phyloP scores from a whole-genome alignment of 1,140 invertebrate genomes.

The Cotesia glomerata region DNA sequence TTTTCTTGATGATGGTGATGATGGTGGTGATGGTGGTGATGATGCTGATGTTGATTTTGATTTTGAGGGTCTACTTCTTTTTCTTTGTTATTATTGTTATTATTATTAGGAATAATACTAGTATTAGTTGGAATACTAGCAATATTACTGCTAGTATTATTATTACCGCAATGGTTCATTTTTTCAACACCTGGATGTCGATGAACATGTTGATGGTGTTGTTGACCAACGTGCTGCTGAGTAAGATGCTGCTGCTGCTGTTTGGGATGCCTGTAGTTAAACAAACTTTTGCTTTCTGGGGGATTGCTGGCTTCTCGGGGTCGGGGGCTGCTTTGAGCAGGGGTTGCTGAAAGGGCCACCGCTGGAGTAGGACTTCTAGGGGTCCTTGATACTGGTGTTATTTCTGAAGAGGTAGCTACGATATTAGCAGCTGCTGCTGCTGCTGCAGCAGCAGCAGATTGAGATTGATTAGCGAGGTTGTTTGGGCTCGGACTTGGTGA shows the following conservation, averaged over 20 bases:
- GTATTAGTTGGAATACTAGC: too few species aligned
- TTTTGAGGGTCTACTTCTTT: too few species aligned
- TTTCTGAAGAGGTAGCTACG: conserved; percentile 13
- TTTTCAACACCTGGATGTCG: too few species aligned
- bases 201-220: conserved; percentile 35
- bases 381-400: conserved; percentile 10
- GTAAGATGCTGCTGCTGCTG: conserved; percentile 27
- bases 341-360: conserved; percentile 43
- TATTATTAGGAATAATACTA: too few species aligned
- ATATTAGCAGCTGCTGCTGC: conserved; percentile 33
- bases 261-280: conserved; percentile 53
- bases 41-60: too few species aligned
- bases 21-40: too few species aligned
- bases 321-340: conserved; percentile 47
- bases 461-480: conserved; percentile 47
- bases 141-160: too few species aligned
- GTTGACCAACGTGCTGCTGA: not conserved
- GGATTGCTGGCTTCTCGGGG: conserved; percentile 51
- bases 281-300: conserved; percentile 51
- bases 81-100: too few species aligned
- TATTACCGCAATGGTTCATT: too few species aligned
- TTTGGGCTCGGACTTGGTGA: conserved; percentile 72
- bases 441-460: conserved; percentile 11
- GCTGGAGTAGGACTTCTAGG: conserved; percentile 43
- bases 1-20: too few species aligned